These are phyloP conservation scores for Buathra laborator DNA, from an alignment of 2,888 invertebrate species.

Conservation along the genomic window DNA sequence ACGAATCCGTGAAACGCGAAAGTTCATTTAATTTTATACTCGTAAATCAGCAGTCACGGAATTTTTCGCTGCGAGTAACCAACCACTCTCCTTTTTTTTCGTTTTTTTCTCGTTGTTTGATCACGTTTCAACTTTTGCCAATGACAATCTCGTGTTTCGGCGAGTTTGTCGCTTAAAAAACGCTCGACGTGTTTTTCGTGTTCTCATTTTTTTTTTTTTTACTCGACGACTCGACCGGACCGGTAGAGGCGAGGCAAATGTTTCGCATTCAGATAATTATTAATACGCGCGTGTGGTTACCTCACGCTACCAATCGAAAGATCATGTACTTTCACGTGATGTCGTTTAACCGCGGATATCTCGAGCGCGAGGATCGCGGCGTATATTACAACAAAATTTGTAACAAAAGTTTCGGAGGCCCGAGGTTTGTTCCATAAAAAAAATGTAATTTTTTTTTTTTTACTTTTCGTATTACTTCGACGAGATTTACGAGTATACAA, in stretches of 20 bases:
- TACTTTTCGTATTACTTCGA: background rate
- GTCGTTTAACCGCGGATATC: background rate
- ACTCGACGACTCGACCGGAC: background rate
- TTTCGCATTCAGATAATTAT: constrained; percentile 54
- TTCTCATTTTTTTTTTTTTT: background rate
- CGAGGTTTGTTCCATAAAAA: background rate
- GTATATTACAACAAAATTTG: background rate
- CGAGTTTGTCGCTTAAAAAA: background rate
- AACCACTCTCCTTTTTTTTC: constrained; percentile 15
- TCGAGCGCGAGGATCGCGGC: background rate
- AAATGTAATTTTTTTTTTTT: background rate
- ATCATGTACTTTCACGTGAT: background rate
- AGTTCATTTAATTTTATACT: constrained; percentile 59
- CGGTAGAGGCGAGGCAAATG: constrained; percentile 57
- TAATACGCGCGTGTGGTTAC: constrained; percentile 23
- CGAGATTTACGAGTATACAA: constrained; percentile 45
- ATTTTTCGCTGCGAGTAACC: constrained; percentile 41
- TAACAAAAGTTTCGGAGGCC: background rate
- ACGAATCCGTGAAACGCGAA: constrained; percentile 12
- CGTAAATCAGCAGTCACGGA: constrained; percentile 55
- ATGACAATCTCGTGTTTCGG: background rate
- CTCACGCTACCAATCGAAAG: background rate
- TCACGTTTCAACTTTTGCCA: constrained; percentile 10
- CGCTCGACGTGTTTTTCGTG: background rate
- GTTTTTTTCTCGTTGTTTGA: background rate